These are phyloP conservation scores for Leptinotarsa lineolata DNA, from an alignment of 1,140 invertebrate genomes.

Conservation along the genomic window DNA sequence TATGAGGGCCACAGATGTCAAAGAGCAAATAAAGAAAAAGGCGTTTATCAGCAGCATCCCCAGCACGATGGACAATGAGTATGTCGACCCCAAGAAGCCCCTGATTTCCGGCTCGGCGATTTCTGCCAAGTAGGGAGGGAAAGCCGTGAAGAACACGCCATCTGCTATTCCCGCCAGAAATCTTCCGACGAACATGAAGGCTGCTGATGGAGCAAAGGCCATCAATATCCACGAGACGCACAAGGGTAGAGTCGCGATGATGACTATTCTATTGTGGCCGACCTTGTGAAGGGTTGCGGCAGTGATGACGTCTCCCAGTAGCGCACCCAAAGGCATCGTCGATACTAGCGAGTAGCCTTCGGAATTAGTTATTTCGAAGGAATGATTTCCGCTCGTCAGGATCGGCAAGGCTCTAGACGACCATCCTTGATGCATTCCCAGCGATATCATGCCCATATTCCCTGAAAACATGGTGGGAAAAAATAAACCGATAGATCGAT, in stretches of 20 bases:
- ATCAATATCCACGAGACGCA: slow-evolving; percentile 71
- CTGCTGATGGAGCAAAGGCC: slow-evolving; percentile 59
- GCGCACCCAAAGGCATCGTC: background rate
- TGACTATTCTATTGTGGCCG: slow-evolving; percentile 71
- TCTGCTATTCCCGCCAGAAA: slow-evolving; percentile 67
- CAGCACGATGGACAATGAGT: slow-evolving; percentile 51
- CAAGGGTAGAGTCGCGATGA: slow-evolving; percentile 64
- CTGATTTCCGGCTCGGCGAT: slow-evolving; percentile 69
- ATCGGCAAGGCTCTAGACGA: slow-evolving; percentile 46
- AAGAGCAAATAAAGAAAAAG: slow-evolving; percentile 66
- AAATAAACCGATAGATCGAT: background rate
- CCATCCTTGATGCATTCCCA: slow-evolving; percentile 53
- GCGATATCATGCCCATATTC: slow-evolving; percentile 45
- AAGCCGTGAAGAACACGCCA: slow-evolving; percentile 67
- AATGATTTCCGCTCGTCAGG: slow-evolving; percentile 42
- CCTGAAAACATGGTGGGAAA: slow-evolving; percentile 31
- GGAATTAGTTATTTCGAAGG: slow-evolving; percentile 29
- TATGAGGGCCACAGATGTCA: slow-evolving; percentile 62
- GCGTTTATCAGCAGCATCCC: slow-evolving; percentile 72
- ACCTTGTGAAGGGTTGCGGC: slow-evolving; percentile 52
- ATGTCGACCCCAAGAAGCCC: slow-evolving; percentile 55
- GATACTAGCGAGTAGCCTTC: slow-evolving; percentile 64
- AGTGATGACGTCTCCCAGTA: slow-evolving; percentile 11
- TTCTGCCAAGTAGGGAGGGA: slow-evolving; percentile 70
- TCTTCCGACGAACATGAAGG: slow-evolving; percentile 60